Percentiles rank a stretch among this genome's conserved stretches.
Evolutionary conservation across 92 coral and sea anemone genomes (phyloP).

Genomic region (Phenganax marumi): DNA sequence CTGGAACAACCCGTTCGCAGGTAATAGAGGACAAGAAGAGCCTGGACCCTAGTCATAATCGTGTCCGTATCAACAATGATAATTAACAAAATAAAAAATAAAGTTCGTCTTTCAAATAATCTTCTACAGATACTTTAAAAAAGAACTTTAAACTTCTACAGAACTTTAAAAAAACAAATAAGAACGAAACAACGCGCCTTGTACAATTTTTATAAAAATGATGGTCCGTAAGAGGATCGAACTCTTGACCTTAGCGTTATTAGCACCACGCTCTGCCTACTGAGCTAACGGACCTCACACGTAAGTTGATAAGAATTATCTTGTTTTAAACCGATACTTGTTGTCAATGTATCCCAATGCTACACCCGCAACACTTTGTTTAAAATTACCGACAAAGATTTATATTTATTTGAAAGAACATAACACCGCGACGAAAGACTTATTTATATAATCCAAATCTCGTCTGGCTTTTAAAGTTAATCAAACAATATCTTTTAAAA

Average conservation of each 20-base stretch:
- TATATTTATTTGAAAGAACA: no score
- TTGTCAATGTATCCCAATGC: no score
- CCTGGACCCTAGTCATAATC: neutral
- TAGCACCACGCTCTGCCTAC: slow-evolving; percentile 84
- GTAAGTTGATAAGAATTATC: neutral
- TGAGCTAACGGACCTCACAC: slow-evolving; percentile 74
- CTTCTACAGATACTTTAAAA: neutral
- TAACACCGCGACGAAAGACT: no score
- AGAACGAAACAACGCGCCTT: neutral
- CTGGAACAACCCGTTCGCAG: no score
- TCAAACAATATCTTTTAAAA: neutral
- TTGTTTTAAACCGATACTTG: neutral
- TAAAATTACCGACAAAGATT: no score
- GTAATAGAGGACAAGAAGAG: neutral
- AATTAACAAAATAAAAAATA: no score
- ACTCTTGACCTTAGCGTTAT: slow-evolving; percentile 81
- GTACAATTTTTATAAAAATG: neutral
- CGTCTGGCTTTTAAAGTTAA: neutral
- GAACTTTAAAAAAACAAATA: neutral
- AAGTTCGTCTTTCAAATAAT: neutral
- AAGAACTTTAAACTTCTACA: neutral
- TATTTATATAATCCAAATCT: neutral
- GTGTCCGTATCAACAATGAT: neutral
- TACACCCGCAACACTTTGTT: no score
- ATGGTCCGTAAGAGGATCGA: slow-evolving; percentile 80